Evolutionary conservation across 2,113 vertebrate genomes (phyloP), one percentile per base, ranked within the genome.

Genomic region (Pangasianodon hypophthalmus): DNA sequence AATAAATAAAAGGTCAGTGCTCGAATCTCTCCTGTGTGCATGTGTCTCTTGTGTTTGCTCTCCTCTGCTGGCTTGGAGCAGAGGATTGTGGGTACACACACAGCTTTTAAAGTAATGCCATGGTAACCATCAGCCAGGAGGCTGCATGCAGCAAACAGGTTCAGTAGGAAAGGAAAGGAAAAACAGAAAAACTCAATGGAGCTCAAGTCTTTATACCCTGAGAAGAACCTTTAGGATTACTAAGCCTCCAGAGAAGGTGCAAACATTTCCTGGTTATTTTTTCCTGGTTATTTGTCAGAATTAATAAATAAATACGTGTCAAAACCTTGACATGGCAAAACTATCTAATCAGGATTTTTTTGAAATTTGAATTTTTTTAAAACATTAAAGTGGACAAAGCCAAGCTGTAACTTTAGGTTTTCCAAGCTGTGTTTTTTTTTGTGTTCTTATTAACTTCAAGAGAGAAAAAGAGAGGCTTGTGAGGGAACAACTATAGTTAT

Each of bases 71-170:
- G 77, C 79, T 88, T 89, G 32, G 64, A 89, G 80, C 32, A 85
- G 86, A 21, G 88, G 48, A 84, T 85, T 80, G 54, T 89, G 85
- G 85, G 85, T 88, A 88, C n/a, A 88, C 85, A 90, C 56, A 89
- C 88, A 94, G 92, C 89, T 90, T 79, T 83, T 86, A 64, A 88
- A 58, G 83, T 11, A 81, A 71, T 86, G 91, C 92, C 91, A 90
- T 85, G 77, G 90, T 73, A 90, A 92, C 92, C 88, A 48, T 48
- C 52, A 58, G 80, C 82, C 48, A 87, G 67, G 54, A 50, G 89
- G 37, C 58, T 67, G 77, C 75, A 85, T 44, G 24, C 82, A 75
- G 88, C 88, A 81, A 90, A 86, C 64, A 56, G 80, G 58, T 81
- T 80, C 41, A 24, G 9, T 26, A 83, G 37, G 52, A 58, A 83